Base-by-base conservation (phyloP, 2,113 vertebrate species). In the Albula glossodonta region DNA sequence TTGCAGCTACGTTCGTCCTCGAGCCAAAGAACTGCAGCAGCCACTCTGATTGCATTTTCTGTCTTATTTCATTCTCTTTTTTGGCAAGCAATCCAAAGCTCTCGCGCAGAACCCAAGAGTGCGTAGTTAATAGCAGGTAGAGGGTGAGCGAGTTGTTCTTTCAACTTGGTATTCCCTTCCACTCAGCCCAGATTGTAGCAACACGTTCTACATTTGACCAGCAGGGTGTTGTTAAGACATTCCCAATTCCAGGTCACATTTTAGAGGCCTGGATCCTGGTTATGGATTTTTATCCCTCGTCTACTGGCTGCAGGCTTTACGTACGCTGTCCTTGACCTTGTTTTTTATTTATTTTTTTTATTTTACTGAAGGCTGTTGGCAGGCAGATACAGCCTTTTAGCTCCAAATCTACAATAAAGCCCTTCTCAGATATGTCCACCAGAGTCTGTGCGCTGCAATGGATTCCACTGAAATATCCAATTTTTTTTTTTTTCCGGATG, bases 401-500 rank as follows among this genome's bases (percentile, higher is more conserved):
- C 41, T 85, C 17, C 49, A 51, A 77, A 48, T 19, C 51, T 78
- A 51, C 9, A 70, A 9, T 25, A 22, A 57, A 84, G 25, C 12
- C 19, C 66, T 53, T 50, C 57, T 60, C 19, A 70, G 8, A 84
- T 52, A 22, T 13, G 80, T 82, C 80, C 51, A 56, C 51, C 80
- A 82, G 80, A 84, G 51, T 84, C n/a, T 84, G 41, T 31, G 22
- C 41, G 9, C 56, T 78, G 78, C 31, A 13, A 5, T 11, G 17
- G 17, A n/a, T 4, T 82, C 22, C 19, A 77, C 52, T 2, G 7
- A 85, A n/a, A 41, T 25, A 31, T 52, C 31, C 10, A 51, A 41
- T 25, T 15, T 60, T 11, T 60, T 13, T 60, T 13, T 57, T 78
- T 56, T 78, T 84, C 50, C 25, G 66, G 83, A 84, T 78, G 70